Conservation (phyloP, 2,888 invertebrate species). For the Acanthoscelides obtectus region DNA sequence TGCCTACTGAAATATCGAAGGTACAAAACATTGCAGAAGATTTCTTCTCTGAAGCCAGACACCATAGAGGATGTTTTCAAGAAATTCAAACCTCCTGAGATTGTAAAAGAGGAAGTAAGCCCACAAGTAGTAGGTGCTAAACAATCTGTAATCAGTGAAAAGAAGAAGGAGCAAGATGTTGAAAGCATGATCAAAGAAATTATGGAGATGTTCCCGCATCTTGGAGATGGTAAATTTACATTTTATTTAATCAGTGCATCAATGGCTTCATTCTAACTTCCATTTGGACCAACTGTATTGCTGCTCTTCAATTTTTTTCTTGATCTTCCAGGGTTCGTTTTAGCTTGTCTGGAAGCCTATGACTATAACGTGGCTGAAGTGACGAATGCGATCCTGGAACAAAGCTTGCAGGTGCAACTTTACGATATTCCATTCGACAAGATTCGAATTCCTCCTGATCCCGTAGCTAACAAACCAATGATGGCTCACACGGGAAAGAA, state of each 20-base stretch:
- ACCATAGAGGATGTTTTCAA: conserved; percentile 28
- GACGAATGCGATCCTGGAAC: conserved; percentile 79
- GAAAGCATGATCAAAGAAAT: conserved; percentile 47
- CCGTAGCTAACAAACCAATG: conserved; percentile 34
- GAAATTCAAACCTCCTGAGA: conserved; percentile 23
- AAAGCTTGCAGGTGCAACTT: conserved; percentile 54
- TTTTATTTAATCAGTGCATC: too few species aligned
- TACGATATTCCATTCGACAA: conserved; percentile 39
- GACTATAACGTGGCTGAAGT: conserved; percentile 71
- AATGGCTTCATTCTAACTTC: too few species aligned
- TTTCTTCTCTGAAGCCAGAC: conserved; percentile 22
- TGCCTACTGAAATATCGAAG: conserved; percentile 35
- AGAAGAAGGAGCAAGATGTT: conserved; percentile 31
- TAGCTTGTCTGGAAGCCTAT: conserved; percentile 73
- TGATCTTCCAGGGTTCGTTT: conserved; percentile 50
- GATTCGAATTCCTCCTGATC: conserved; percentile 60
- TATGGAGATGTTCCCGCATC: conserved; percentile 65
- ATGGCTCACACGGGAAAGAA: conserved; percentile 54
- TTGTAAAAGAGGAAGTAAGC: conserved; percentile 13
- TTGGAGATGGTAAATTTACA: conserved; percentile 61
- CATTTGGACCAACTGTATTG: too few species aligned
- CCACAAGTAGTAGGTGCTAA: conserved; percentile 19
- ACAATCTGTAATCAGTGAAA: neutral
- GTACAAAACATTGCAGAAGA: conserved; percentile 26
- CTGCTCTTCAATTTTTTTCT: neutral